Conservation (phyloP, 2,113 vertebrate genomes). For the Antigone vipio region DNA sequence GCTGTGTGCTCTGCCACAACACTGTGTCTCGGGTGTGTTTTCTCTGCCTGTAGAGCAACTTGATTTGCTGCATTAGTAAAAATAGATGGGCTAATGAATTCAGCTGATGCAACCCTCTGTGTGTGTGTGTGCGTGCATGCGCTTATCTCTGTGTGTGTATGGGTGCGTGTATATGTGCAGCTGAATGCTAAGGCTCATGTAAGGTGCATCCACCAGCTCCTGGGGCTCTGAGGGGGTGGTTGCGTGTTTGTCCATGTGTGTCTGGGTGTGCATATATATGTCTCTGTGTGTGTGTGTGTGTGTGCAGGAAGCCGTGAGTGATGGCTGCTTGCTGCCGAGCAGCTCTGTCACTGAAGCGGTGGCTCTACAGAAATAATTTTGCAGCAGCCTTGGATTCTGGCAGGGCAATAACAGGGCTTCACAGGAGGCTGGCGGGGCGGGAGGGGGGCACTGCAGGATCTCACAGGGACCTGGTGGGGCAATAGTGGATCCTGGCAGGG, state of each 20-base stretch:
- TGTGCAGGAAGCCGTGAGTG: neutral
- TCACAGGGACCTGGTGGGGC: neutral
- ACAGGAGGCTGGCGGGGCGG: neutral
- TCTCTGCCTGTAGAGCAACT: constrained; percentile 18
- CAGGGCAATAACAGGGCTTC: neutral
- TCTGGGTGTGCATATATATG: neutral
- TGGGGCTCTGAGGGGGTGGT: accelerated
- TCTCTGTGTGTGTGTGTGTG: neutral
- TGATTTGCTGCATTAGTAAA: constrained; percentile 66
- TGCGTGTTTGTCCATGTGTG: neutral
- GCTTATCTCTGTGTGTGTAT: neutral
- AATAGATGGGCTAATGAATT: constrained; percentile 61
- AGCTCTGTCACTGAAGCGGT: neutral
- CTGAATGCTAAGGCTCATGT: accelerated
- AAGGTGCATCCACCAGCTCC: neutral
- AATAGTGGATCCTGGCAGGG: too few species aligned
- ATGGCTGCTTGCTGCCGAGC: neutral
- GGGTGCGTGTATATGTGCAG: neutral
- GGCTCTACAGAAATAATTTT: neutral
- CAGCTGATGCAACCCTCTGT: constrained; percentile 55
- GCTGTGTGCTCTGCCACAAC: neutral
- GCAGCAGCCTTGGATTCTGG: neutral
- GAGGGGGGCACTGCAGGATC: neutral
- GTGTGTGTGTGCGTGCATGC: neutral
- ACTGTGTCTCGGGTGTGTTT: neutral